phyloP scores from a whole-genome alignment of 2,888 invertebrate genomes.

The Electrophaes corylata region DNA sequence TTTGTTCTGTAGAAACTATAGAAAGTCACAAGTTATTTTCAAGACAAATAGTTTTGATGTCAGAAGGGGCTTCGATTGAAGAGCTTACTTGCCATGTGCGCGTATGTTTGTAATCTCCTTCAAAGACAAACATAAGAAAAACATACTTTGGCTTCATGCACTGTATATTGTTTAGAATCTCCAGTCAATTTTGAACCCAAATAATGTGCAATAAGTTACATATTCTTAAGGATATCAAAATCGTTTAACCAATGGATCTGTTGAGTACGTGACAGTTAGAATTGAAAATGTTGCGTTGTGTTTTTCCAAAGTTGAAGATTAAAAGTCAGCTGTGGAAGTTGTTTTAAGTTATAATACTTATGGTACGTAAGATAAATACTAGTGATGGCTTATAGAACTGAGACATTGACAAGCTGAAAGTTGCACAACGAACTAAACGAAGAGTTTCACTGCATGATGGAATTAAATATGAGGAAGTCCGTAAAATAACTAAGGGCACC shows the following conservation, averaged over 20 bases:
- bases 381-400: neutral
- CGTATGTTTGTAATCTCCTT: constrained; percentile 76
- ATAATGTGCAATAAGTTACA: constrained; percentile 1
- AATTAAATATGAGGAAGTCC: no score
- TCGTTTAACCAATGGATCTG: constrained; percentile 42
- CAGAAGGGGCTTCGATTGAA: constrained; percentile 68
- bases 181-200: constrained; percentile 42
- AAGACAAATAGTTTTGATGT: constrained; percentile 79
- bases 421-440: no score
- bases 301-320: constrained; percentile 36
- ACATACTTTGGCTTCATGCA: constrained; percentile 64
- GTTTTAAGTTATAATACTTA: constrained; percentile 9
- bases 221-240: constrained; percentile 7
- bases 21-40: constrained; percentile 74
- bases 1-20: constrained; percentile 46
- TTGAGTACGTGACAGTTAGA: constrained; percentile 54
- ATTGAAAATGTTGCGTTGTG: constrained; percentile 54
- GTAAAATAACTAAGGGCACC: no score
- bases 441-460: no score
- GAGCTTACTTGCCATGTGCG: constrained; percentile 61
- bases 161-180: constrained; percentile 24
- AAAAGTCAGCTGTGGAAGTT: constrained; percentile 18
- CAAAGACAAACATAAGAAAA: constrained; percentile 79
- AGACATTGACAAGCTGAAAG: no score
- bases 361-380: constrained; percentile 1